Conservation (phyloP, 2,888 invertebrate species). For the Spicauda simplicius region DNA sequence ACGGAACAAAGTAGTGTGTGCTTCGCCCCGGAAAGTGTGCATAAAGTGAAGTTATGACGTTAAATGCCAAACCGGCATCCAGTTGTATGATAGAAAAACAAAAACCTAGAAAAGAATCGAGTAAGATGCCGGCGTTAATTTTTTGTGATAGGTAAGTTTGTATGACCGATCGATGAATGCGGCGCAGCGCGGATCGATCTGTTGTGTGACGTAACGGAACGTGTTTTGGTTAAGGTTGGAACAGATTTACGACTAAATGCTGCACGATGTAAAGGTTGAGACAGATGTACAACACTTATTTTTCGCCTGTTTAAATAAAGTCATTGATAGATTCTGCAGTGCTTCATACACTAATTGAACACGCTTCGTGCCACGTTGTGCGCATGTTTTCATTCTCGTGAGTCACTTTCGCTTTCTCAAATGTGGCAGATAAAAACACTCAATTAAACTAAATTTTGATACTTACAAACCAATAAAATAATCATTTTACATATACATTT, state of each 20-base stretch:
- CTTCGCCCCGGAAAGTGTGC: constrained; percentile 62
- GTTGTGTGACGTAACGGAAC: constrained; percentile 44
- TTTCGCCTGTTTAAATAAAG: not conserved
- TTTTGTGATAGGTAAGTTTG: constrained; percentile 86
- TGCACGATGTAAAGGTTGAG: not conserved
- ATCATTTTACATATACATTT: no score
- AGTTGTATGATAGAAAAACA: constrained; percentile 78
- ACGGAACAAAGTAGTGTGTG: constrained; percentile 60
- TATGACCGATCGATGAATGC: constrained; percentile 46
- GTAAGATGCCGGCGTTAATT: constrained; percentile 87
- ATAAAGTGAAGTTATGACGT: constrained; percentile 83
- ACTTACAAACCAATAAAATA: no score
- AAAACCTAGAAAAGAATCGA: constrained; percentile 72
- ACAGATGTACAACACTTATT: not conserved
- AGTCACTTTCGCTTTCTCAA: constrained; percentile 16
- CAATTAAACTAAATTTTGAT: no score
- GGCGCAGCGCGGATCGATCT: constrained; percentile 61
- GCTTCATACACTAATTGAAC: not conserved
- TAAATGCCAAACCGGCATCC: constrained; percentile 78
- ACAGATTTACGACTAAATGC: constrained; percentile 11
- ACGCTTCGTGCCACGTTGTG: constrained; percentile 8
- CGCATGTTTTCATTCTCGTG: constrained; percentile 9
- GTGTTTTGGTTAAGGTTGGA: constrained; percentile 38
- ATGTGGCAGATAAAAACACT: not conserved
- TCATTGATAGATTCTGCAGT: not conserved